Evolutionary conservation across 2,888 invertebrate species (phyloP).

Genomic region (Tipula lateralis): DNA sequence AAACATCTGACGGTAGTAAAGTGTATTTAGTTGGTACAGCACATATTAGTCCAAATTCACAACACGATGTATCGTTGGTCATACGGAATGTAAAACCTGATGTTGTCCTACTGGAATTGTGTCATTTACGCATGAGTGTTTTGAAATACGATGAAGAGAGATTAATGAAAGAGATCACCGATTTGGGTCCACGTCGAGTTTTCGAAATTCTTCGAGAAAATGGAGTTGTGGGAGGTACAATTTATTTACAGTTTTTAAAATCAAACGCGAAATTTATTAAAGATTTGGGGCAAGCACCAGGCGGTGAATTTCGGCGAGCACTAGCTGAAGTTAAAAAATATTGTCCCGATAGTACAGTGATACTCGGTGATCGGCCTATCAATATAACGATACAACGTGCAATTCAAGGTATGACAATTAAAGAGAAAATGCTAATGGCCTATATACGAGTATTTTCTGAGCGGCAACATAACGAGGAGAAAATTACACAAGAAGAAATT

Average conservation of each 20-base stretch:
- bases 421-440: conserved; percentile 62
- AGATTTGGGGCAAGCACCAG: conserved; percentile 91
- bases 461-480: background rate
- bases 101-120: conserved; percentile 84
- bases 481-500: conserved; percentile 66
- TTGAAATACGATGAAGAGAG: conserved; percentile 81
- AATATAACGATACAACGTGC: conserved; percentile 83
- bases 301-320: conserved; percentile 89
- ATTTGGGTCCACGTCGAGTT: conserved; percentile 67
- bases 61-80: conserved; percentile 75
- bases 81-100: conserved; percentile 53
- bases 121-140: conserved; percentile 76
- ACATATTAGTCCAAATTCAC: conserved; percentile 88
- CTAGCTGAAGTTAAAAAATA: conserved; percentile 63
- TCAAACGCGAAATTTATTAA: conserved; percentile 87
- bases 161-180: conserved; percentile 75
- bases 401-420: conserved; percentile 73
- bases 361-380: conserved; percentile 86
- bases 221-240: conserved; percentile 56
- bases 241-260: conserved; percentile 78
- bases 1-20: conserved; percentile 67
- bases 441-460: background rate
- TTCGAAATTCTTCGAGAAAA: conserved; percentile 38
- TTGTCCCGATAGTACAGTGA: conserved; percentile 66
- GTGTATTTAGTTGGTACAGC: conserved; percentile 91